Percentiles rank a stretch among this genome's conserved stretches.
Conservation (phyloP, 2,113 vertebrate species). For the Oceanites oceanicus region DNA sequence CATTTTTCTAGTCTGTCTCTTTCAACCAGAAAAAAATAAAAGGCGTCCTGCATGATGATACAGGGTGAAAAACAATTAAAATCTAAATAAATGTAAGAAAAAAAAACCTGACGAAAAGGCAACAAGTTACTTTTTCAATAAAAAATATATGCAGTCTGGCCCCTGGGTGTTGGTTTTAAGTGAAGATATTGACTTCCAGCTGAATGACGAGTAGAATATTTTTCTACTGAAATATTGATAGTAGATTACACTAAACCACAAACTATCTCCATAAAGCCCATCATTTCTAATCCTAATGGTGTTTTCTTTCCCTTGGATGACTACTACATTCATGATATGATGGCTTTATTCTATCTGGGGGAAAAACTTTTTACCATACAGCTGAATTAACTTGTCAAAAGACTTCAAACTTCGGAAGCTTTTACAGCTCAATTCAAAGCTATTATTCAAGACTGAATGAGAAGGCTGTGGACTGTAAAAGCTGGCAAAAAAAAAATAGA, state of each 20-base stretch:
- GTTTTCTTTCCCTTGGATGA: conserved; percentile 73
- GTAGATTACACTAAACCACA: conserved; percentile 75
- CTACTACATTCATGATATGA: conserved; percentile 71
- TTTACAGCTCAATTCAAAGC: conserved; percentile 77
- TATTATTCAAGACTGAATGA: conserved; percentile 79
- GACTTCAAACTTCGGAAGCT: conserved; percentile 82
- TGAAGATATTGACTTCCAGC: conserved; percentile 70
- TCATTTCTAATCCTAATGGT: conserved; percentile 75
- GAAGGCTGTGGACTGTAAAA: conserved; percentile 73
- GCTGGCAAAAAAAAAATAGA: conserved; percentile 66
- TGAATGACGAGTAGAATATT: conserved; percentile 66
- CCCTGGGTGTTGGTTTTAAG: conserved; percentile 62
- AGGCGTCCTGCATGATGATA: background rate
- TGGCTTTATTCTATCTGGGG: conserved; percentile 76
- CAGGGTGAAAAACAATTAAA: conserved; percentile 24
- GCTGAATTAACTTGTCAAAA: conserved; percentile 84
- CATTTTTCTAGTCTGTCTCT: background rate
- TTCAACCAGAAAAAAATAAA: background rate
- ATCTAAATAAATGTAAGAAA: background rate
- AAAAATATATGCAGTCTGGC: conserved; percentile 7
- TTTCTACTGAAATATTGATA: conserved; percentile 79
- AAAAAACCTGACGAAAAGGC: background rate
- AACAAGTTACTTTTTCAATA: conserved; percentile 52
- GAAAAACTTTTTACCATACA: conserved; percentile 76
- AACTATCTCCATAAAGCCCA: conserved; percentile 72